phyloP scores from a whole-genome alignment of 2,888 invertebrate species.

The Dorcus hopei region DNA sequence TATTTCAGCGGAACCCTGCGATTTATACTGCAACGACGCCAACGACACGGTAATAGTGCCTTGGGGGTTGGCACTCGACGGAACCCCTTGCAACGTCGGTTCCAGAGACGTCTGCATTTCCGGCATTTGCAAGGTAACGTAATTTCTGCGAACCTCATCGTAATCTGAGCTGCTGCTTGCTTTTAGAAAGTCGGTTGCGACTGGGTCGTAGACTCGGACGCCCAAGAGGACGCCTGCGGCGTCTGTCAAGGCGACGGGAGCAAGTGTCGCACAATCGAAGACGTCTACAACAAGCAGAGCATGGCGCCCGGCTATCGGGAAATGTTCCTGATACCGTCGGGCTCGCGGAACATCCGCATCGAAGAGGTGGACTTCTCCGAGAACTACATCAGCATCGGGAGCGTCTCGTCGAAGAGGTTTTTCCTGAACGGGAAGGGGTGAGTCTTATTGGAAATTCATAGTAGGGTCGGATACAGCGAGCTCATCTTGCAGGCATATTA shows the following conservation, averaged over 20 bases:
- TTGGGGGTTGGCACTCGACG: conserved; percentile 73
- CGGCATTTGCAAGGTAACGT: conserved; percentile 67
- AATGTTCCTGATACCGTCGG: conserved; percentile 71
- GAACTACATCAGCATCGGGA: conserved; percentile 77
- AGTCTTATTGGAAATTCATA: conserved; percentile 24
- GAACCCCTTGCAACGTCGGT: conserved; percentile 80
- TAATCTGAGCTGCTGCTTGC: neutral
- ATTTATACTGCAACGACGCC: conserved; percentile 76
- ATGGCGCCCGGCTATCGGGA: conserved; percentile 55
- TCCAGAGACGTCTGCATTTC: conserved; percentile 81
- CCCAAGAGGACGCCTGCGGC: conserved; percentile 81
- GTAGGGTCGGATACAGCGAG: neutral
- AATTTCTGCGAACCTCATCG: neutral
- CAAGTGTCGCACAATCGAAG: conserved; percentile 70
- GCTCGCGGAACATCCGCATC: conserved; percentile 75
- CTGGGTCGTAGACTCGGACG: conserved; percentile 78
- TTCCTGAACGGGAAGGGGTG: conserved; percentile 78
- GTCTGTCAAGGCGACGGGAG: conserved; percentile 82
- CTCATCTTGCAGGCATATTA: conserved; percentile 56
- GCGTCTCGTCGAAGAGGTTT: conserved; percentile 64
- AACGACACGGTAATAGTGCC: conserved; percentile 72
- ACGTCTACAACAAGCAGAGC: conserved; percentile 53
- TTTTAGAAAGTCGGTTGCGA: conserved; percentile 86
- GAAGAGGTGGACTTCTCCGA: conserved; percentile 73
- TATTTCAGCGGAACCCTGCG: conserved; percentile 69